A percentile compares a stretch with the other conserved stretches of the same genome.
phyloP scores from a whole-genome alignment of 2,113 vertebrate genomes.

The Nycticorax nycticorax region DNA sequence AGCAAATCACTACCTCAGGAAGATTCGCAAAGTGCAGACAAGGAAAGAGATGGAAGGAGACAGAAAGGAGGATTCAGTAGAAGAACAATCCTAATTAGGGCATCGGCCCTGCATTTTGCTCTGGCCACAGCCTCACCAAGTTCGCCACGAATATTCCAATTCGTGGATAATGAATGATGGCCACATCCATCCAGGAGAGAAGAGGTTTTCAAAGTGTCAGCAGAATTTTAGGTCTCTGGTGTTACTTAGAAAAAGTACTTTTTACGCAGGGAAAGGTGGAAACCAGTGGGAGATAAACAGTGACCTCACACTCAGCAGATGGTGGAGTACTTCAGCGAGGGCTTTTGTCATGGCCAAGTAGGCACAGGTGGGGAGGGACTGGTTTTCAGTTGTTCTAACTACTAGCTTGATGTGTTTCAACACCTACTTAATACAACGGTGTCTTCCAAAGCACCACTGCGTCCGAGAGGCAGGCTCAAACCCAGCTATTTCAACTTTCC shows the following conservation, averaged over 20 bases:
- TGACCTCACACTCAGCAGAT: background rate
- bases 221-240: background rate
- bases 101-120: no score
- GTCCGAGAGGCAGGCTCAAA: background rate
- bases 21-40: background rate
- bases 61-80: background rate
- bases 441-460: background rate
- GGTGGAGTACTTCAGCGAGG: background rate
- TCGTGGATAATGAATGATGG: accelerated
- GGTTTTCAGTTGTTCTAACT: background rate
- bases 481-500: background rate
- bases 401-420: background rate
- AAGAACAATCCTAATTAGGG: background rate
- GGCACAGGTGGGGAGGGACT: no score
- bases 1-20: background rate
- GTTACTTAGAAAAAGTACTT: background rate
- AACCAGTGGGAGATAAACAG: accelerated
- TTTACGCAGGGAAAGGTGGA: background rate
- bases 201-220: accelerated
- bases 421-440: background rate
- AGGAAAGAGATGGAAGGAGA: background rate
- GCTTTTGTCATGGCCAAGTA: background rate
- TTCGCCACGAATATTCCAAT: no score
- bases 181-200: accelerated
- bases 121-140: background rate